Base-by-base conservation (phyloP, 2,888 invertebrate species). In the Agonum fuliginosum region DNA sequence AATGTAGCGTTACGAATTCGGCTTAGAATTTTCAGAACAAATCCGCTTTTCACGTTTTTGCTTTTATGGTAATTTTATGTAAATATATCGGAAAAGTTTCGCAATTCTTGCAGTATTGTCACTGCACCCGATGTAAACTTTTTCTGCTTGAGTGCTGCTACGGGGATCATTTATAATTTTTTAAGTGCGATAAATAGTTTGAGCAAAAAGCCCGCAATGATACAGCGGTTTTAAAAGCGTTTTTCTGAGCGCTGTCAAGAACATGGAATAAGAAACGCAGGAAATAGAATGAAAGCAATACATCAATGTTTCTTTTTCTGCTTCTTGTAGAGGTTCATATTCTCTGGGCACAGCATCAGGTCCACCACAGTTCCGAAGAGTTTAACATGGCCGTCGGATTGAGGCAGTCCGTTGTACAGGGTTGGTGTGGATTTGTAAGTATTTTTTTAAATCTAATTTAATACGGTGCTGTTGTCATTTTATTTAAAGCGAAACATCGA, bases 331-430 rank as follows among this genome's bases (percentile, higher is more conserved):
- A 96, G 87, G 87, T 95, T 37, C 95, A 95, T 83, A 91, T 97
- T 81, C 87, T 96, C 51, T 96, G 96, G 96, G 94, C 95, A 0
- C 93, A 95, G 82, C 97, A 97, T 86, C 96, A 96, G 85, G 95
- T 96, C 0, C 97, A 97, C 84, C 97, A 97, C 83, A 95, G 95
- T 80, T 95, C 95, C 0, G 96, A 96, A 86, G 95, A 96, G 86
- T 96, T 94, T 87, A 96, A 96, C 87, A 89, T 95, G 86, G 92
- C 94, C 1, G 95, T 96, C 3, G 95, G 96, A 0, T 89, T 96
- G 70, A 87, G 96, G 46, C 96, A 96, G 85, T 94, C 95, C 0
- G 86, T 93, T 1, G 85, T 95, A 62, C 95, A 96, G 84, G 93
- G 93, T 76, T 94, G 94, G 91, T 93, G 93, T 84, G 93, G 93